phyloP scores from a whole-genome alignment of 2,888 invertebrate species.

The Hoplodrina blanda region DNA sequence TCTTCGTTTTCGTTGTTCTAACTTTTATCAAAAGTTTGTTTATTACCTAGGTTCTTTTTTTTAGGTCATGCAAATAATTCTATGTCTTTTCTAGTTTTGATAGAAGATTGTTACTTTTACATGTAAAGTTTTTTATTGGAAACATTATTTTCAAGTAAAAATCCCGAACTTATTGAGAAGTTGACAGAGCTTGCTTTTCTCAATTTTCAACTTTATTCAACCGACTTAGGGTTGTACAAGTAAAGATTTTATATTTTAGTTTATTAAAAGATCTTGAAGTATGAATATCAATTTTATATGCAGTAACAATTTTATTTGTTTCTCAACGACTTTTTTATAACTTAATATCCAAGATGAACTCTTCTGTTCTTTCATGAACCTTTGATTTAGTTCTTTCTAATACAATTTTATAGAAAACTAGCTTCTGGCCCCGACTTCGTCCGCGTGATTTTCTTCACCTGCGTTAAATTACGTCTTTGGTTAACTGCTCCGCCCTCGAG shows the following conservation, averaged over 20 bases:
- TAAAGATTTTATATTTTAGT: conserved; percentile 8
- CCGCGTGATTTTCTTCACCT: too few species aligned
- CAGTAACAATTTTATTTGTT: conserved; percentile 7
- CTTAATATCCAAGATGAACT: neutral
- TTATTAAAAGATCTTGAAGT: conserved; percentile 2
- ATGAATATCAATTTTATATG: conserved; percentile 27
- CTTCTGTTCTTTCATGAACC: neutral
- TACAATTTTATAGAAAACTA: too few species aligned
- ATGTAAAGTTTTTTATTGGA: conserved; percentile 22
- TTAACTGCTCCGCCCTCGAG: too few species aligned
- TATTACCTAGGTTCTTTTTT: too few species aligned
- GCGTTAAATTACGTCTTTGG: too few species aligned
- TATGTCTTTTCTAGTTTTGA: neutral
- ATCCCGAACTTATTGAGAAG: neutral
- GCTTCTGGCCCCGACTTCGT: too few species aligned
- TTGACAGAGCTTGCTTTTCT: neutral
- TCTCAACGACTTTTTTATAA: neutral
- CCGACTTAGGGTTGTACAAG: neutral
- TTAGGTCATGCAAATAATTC: too few species aligned
- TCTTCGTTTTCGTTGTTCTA: too few species aligned
- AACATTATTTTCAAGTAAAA: conserved; percentile 9
- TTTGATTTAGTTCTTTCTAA: too few species aligned
- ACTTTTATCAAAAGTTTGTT: too few species aligned
- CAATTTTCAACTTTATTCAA: conserved; percentile 7
- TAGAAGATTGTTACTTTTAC: neutral